phyloP scores from a whole-genome alignment of 1,140 invertebrate species.

The Branchinecta lynchi region DNA sequence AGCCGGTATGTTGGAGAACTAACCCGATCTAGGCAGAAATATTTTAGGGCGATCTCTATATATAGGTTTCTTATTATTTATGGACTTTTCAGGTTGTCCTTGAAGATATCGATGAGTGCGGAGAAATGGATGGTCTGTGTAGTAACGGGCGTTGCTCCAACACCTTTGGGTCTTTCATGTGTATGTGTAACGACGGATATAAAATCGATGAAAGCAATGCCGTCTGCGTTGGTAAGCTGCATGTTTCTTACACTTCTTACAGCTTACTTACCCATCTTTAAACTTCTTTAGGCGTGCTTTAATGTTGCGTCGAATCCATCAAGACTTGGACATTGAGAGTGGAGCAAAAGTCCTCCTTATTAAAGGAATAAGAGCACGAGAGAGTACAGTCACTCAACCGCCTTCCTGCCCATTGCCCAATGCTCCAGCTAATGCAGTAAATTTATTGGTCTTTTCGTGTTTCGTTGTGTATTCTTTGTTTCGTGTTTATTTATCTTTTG shows the following conservation, averaged over 20 bases:
- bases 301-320: slow-evolving; percentile 7
- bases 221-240: slow-evolving; percentile 49
- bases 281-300: slow-evolving; percentile 1
- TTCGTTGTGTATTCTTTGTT: too few relatives aligned
- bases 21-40: too few relatives aligned
- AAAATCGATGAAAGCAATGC: slow-evolving; percentile 46
- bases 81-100: slow-evolving; percentile 42
- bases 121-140: slow-evolving; percentile 56
- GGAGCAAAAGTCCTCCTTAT: too few relatives aligned
- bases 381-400: too few relatives aligned
- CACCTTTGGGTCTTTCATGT: slow-evolving; percentile 71
- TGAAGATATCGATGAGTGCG: slow-evolving; percentile 64
- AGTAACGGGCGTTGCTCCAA: slow-evolving; percentile 72
- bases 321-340: not conserved
- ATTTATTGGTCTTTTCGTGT: too few relatives aligned
- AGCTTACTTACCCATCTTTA: not conserved
- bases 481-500: too few relatives aligned
- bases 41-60: too few relatives aligned
- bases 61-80: not conserved
- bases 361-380: too few relatives aligned
- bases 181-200: slow-evolving; percentile 57
- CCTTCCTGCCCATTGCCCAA: too few relatives aligned
- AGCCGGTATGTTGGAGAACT: too few relatives aligned
- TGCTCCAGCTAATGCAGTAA: too few relatives aligned
- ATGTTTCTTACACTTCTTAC: not conserved